These are phyloP conservation scores for Poecile atricapillus DNA, from an alignment of 2,113 vertebrate genomes.

Conservation along the genomic window DNA sequence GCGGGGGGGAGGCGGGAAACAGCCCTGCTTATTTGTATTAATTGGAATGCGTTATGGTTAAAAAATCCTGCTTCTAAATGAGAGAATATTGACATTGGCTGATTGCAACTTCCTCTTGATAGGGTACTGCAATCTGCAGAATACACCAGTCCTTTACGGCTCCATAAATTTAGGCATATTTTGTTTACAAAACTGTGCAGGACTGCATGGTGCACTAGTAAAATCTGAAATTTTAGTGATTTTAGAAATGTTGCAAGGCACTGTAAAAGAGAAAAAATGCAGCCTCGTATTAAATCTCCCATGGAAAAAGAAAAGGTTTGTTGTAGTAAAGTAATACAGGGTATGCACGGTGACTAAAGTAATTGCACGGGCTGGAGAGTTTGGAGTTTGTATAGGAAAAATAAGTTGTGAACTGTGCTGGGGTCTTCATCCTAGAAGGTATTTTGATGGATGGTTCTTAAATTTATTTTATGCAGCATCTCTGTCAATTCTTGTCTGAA, in stretches of 20 bases:
- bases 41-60: neutral
- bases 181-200: neutral
- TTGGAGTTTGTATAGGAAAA: neutral
- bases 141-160: neutral
- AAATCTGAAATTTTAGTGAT: neutral
- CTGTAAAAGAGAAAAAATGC: neutral
- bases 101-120: neutral
- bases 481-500: conserved; percentile 5
- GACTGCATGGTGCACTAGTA: neutral
- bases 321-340: neutral
- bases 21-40: neutral
- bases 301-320: neutral
- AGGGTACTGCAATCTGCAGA: conserved; percentile 5
- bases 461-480: conserved; percentile 13
- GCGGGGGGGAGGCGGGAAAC: neutral
- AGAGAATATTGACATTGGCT: neutral
- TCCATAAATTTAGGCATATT: neutral
- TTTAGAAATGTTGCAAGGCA: neutral
- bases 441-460: neutral
- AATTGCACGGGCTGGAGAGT: neutral
- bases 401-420: neutral
- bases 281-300: neutral
- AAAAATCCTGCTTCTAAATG: neutral
- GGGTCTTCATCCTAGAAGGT: neutral
- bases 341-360: neutral